These are phyloP conservation scores for Malurus melanocephalus DNA, from an alignment of 2,113 vertebrate genomes.

Conservation along the genomic window DNA sequence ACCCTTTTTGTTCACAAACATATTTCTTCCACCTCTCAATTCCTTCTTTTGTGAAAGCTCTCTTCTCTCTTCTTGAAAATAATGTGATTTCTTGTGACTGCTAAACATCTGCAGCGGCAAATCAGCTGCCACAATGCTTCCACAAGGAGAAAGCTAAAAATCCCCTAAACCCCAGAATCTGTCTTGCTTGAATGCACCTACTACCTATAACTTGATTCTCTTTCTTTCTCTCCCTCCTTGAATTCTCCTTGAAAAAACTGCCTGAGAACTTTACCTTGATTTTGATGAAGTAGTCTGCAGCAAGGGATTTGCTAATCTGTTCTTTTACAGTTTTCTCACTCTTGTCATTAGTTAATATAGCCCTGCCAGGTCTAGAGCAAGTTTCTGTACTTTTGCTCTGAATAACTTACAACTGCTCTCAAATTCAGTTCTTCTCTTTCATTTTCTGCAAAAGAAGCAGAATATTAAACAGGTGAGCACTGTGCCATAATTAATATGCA, in stretches of 20 bases:
- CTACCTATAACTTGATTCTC: background rate
- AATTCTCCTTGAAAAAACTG: conserved; percentile 30
- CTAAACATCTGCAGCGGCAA: conserved; percentile 27
- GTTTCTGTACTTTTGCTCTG: conserved; percentile 31
- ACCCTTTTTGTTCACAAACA: background rate
- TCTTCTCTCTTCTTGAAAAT: background rate
- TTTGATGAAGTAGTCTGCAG: conserved; percentile 1
- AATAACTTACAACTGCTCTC: conserved; percentile 22
- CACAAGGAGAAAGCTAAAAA: conserved; percentile 16
- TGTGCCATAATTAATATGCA: conserved; percentile 5
- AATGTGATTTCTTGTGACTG: conserved; percentile 27
- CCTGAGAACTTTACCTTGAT: conserved; percentile 36
- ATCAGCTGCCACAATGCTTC: conserved; percentile 14
- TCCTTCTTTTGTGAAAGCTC: background rate
- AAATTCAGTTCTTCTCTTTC: conserved; percentile 9
- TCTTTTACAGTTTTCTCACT: conserved; percentile 33
- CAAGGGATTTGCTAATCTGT: conserved; percentile 37
- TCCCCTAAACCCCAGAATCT: background rate
- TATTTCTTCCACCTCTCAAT: background rate
- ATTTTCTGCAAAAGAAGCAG: conserved; percentile 23
- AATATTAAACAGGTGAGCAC: conserved; percentile 33
- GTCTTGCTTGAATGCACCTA: background rate
- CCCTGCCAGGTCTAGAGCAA: conserved; percentile 15
- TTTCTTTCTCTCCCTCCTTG: background rate
- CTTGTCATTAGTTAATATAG: conserved; percentile 4